Percentiles rank a stretch among this genome's conserved stretches.
phyloP scores from a whole-genome alignment of 2,888 invertebrate genomes.

The Drosophila hawaiiensis region DNA sequence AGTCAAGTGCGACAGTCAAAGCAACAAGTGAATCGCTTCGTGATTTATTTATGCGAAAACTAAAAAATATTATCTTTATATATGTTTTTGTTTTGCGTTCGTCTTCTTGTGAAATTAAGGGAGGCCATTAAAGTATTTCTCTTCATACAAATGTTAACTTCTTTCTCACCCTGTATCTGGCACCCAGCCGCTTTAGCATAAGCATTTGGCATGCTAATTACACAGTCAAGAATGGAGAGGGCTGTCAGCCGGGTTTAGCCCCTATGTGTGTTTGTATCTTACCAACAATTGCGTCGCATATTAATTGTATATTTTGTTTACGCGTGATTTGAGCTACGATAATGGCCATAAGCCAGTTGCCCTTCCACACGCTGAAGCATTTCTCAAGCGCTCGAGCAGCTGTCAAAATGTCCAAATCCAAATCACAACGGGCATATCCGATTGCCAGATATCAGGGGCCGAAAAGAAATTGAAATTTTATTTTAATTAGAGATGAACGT shows the following conservation, averaged over 20 bases:
- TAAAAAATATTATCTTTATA: constrained; percentile 77
- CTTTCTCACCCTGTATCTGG: constrained; percentile 5
- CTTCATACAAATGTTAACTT: neutral
- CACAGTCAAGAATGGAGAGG: constrained; percentile 5
- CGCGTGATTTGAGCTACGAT: constrained; percentile 57
- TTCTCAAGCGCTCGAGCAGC: constrained; percentile 72
- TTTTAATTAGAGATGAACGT: constrained; percentile 20
- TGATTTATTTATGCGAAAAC: constrained; percentile 79
- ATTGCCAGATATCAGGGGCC: constrained; percentile 29
- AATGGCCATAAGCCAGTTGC: constrained; percentile 48
- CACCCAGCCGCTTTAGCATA: constrained; percentile 11
- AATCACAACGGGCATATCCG: constrained; percentile 45
- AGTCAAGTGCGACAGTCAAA: constrained; percentile 46
- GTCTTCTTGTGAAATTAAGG: constrained; percentile 65
- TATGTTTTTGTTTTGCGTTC: constrained; percentile 24
- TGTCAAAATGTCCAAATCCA: constrained; percentile 68
- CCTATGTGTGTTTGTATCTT: constrained; percentile 21
- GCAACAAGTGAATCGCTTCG: constrained; percentile 58
- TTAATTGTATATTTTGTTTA: constrained; percentile 60
- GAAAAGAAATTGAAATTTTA: constrained; percentile 63
- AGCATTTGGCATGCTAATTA: constrained; percentile 70
- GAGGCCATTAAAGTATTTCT: constrained; percentile 69
- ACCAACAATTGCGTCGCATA: constrained; percentile 70
- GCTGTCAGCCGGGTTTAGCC: neutral
- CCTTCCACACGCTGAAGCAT: constrained; percentile 38